Evolutionary conservation across 2,888 invertebrate genomes (phyloP), one percentile per base, ranked within the genome.

Genomic region (Lutraria lutraria): DNA sequence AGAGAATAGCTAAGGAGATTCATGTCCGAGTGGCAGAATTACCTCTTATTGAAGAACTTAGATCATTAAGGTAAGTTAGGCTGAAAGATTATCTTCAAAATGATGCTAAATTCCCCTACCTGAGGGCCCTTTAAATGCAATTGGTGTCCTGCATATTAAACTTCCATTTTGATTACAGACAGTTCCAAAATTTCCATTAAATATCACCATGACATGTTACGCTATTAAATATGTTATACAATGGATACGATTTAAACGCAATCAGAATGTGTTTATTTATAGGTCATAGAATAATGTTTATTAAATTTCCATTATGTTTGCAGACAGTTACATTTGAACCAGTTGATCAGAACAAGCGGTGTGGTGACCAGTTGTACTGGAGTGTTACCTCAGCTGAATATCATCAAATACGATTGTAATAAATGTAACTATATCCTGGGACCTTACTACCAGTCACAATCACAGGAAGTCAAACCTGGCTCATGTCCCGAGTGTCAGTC

Each of bases 401-500:
- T 99, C 72, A 98, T 99, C 83, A 99, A 99, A 96, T 99, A 99
- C 96, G 99, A 99, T 97, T 99, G 99, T 97, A 98, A 98, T 93
- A 98, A 99, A 95, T 99, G 99, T 96, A 98, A 98, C 13, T 99
- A 98, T 96, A 97, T 99, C 43, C 97, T 99, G 93, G 99, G 99
- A 0, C 99, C 99, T 0, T 99, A 99, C 96, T 98, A 98, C 25
- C 99, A 99, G 97, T 98, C 98, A 0, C 99, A 99, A 97, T 98
- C 98, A 95, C 97, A 98, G 6, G 99, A 99, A 97, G 98, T 99
- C 0, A 98, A 98, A 95, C 99, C 99, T 0, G 99, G 99, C 0
- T 98, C 98, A 0, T 99, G 99, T 97, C 99, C 99, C 0, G 99
- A 99, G 96, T 99, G 99, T 97, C 99, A 99, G 96, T 99, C 99